Percentiles rank a stretch among this genome's conserved stretches.
Evolutionary conservation across 2,113 vertebrate species (phyloP).

Genomic region (Rattus norvegicus): GRCr8 NC_086032.1:90025001-90025500

Average conservation of each 20-base stretch:
- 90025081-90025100: too few species aligned
- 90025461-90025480: not conserved
- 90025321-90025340: not conserved
- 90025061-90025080: not conserved
- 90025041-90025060: not conserved
- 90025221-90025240: not conserved
- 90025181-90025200: not conserved
- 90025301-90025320: not conserved
- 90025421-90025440: not conserved
- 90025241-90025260: not conserved
- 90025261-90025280: not conserved
- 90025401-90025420: not conserved
- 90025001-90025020: not conserved
- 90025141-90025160: not conserved
- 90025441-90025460: not conserved
- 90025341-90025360: not conserved
- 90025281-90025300: not conserved
- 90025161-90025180: not conserved
- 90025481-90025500: not conserved
- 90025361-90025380: not conserved
- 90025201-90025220: not conserved
- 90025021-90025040: not conserved
- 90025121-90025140: not conserved
- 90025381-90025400: not conserved
- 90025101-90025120: too few species aligned